Conservation (phyloP, 1,140 invertebrate species). For the Homarus americanus region DNA sequence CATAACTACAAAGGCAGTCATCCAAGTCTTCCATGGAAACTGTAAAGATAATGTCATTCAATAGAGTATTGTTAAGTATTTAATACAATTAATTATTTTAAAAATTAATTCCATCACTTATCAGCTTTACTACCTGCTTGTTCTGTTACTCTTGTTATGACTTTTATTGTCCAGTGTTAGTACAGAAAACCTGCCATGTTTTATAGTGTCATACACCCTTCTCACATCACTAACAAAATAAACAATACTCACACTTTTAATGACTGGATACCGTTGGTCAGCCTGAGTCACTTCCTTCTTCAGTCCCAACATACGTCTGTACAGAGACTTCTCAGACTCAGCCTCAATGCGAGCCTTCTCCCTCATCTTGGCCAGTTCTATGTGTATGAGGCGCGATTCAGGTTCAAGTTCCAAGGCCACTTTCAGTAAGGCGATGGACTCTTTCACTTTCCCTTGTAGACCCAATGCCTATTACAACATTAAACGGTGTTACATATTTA, state of each 20-base stretch:
- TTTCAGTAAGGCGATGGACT: constrained; percentile 77
- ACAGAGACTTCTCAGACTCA: constrained; percentile 71
- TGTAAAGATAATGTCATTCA: constrained; percentile 28
- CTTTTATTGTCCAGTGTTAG: too few species aligned
- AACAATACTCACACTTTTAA: constrained; percentile 66
- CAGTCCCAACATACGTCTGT: constrained; percentile 71
- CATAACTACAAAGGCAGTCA: constrained; percentile 53
- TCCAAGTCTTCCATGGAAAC: constrained; percentile 67
- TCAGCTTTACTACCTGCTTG: neutral
- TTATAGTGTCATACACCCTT: neutral
- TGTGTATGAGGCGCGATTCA: constrained; percentile 80
- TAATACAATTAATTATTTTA: neutral
- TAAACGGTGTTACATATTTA: neutral
- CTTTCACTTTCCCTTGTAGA: constrained; percentile 44
- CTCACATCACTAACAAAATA: neutral
- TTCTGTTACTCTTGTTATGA: too few species aligned
- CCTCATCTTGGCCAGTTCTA: constrained; percentile 59
- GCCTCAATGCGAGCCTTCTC: constrained; percentile 61
- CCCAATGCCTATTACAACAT: neutral
- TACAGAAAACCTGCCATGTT: neutral
- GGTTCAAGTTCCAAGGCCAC: constrained; percentile 82
- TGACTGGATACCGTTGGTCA: constrained; percentile 56
- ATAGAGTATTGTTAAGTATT: neutral
- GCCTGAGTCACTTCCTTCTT: constrained; percentile 35
- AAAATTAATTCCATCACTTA: neutral